Base-by-base conservation (phyloP, 2,888 invertebrate genomes). In the Cantharis rufa region DNA sequence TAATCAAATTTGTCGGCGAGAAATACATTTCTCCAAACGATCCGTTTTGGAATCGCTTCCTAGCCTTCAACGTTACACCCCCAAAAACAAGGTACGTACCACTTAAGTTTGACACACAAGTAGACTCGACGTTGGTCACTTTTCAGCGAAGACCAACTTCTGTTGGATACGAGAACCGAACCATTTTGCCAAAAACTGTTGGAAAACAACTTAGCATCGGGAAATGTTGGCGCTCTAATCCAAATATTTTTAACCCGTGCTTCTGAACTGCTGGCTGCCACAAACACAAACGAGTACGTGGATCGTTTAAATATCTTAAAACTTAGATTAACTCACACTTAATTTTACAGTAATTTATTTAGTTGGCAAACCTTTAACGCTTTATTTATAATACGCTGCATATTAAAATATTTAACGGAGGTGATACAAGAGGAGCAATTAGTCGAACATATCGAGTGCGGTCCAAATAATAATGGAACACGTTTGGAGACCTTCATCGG, bases 301-400 rank as follows among this genome's bases (percentile, higher is more conserved):
- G 64, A 7, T 10, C 13, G 15, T 10, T 63, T 21, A 18, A 63
- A 61, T 3, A 1, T 21, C 11, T 70, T 72, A 27, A 68, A 24
- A 27, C 15, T 68, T 62, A 27, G n/a, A 27, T 32, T 62, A 70
- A 72, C n/a, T 48, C 4, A 18, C 66, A 15, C 64, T 13, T 62
- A 79, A 76, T 81, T 83, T 91, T 91, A 75, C 86, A 94, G 94
- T 84, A 92, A 92, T 82, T 90, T 94, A 83, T 93, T 97, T 83
- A 94, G 96, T 71, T 98, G 98, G 97, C 98, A 98, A 88, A 94
- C 96, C 0, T 96, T 95, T 88, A 99, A 99, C 89, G 95, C 96
- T 0, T 88, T 99, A 69, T 97, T 98, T 85, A 94, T 98, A 24
- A 93, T 98, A 76, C 92, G 98, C 84, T 95, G 92, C 80, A 92